phyloP scores from a whole-genome alignment of 2,113 vertebrate species.

The Melanerpes formicivorus region DNA sequence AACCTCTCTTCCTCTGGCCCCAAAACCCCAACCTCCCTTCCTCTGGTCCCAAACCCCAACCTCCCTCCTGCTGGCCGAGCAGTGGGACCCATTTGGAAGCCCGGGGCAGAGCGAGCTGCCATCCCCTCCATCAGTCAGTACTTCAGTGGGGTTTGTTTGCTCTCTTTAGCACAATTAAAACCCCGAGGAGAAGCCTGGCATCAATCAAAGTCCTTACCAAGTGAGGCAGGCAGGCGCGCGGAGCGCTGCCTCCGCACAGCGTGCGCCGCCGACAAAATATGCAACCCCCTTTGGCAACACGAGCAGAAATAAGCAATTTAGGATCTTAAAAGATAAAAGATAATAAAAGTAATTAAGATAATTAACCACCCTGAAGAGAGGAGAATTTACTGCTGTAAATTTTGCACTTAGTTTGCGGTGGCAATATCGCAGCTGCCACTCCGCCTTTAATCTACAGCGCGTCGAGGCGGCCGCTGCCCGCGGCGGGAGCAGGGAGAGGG shows the following conservation, averaged over 20 bases:
- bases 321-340: slow-evolving; percentile 86
- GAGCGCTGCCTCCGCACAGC: slow-evolving; percentile 53
- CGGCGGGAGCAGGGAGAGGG: not conserved
- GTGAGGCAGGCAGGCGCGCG: slow-evolving; percentile 50
- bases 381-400: slow-evolving; percentile 82
- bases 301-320: slow-evolving; percentile 84
- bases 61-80: not conserved
- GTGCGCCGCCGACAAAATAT: slow-evolving; percentile 68
- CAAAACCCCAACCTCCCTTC: too few relatives aligned
- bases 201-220: slow-evolving; percentile 80
- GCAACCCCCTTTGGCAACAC: slow-evolving; percentile 82
- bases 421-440: slow-evolving; percentile 79
- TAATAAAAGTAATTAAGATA: slow-evolving; percentile 91
- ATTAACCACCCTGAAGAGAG: slow-evolving; percentile 87
- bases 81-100: fast-evolving
- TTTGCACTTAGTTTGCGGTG: slow-evolving; percentile 78
- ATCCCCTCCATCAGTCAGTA: not conserved
- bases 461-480: not conserved
- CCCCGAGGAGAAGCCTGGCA: slow-evolving; percentile 58
- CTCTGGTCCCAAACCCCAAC: not conserved
- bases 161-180: slow-evolving; percentile 68
- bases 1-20: not conserved
- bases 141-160: slow-evolving; percentile 69
- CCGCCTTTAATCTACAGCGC: slow-evolving; percentile 66
- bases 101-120: not conserved